Evolutionary conservation across 2,888 invertebrate species (phyloP).

Genomic region (Nomada fucata): DNA sequence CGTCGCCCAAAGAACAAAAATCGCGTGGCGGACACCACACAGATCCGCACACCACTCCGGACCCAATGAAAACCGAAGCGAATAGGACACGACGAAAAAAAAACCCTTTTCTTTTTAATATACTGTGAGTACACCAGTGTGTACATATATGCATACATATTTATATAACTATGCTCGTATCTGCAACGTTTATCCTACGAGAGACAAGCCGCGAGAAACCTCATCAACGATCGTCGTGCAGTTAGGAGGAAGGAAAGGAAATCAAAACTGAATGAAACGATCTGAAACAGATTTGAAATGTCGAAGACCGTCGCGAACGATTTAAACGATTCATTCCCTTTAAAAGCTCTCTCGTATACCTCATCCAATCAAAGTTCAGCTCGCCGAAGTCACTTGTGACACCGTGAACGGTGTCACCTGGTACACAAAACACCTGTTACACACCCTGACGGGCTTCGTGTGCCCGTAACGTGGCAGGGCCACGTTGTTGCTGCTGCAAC

Average conservation of each 20-base stretch:
- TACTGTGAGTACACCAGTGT: constrained; percentile 15
- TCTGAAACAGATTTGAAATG: constrained; percentile 18
- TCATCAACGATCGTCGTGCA: constrained; percentile 5
- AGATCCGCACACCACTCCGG: background rate
- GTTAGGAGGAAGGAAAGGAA: constrained; percentile 6
- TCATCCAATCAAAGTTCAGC: constrained; percentile 75
- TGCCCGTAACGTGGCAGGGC: constrained; percentile 97
- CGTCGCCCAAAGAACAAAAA: no score
- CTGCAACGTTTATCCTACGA: constrained; percentile 26
- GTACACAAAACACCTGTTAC: constrained; percentile 93
- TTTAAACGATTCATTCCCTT: constrained; percentile 20
- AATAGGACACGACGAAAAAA: constrained; percentile 27
- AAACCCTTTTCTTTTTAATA: constrained; percentile 2
- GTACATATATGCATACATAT: constrained; percentile 11
- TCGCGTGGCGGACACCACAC: background rate
- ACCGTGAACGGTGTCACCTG: constrained; percentile 88
- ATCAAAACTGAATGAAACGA: constrained; percentile 26
- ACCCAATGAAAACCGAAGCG: constrained; percentile 43
- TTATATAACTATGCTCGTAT: background rate
- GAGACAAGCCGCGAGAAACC: constrained; percentile 34
- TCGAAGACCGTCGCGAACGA: constrained; percentile 19
- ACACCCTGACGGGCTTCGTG: constrained; percentile 96
- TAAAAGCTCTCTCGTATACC: constrained; percentile 26
- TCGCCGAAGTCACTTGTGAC: constrained; percentile 79
- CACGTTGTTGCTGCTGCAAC: constrained; percentile 96